Conservation (phyloP, 1,140 invertebrate species). For the Lasaia peninsularis region DNA sequence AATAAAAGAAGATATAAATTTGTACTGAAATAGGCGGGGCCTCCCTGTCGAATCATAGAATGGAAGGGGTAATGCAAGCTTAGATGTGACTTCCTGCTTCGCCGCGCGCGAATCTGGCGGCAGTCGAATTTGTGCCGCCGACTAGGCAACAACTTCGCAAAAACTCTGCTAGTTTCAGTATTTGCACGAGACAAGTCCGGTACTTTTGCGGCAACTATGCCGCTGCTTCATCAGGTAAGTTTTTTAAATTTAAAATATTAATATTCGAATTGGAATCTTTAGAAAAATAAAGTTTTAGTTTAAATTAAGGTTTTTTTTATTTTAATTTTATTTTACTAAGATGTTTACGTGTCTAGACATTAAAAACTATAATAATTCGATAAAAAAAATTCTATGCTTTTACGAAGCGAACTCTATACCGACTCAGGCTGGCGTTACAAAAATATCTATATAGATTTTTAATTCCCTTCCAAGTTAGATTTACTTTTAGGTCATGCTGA, state of each 20-base stretch:
- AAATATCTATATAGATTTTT: no score
- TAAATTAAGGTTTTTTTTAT: no score
- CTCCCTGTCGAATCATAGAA: conserved; percentile 13
- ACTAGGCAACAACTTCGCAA: conserved; percentile 30
- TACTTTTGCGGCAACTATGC: conserved; percentile 51
- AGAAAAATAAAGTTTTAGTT: no score
- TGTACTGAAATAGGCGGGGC: conserved; percentile 25
- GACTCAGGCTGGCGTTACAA: no score
- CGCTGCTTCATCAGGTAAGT: conserved; percentile 60
- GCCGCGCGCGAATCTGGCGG: conserved; percentile 27
- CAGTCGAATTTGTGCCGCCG: conserved; percentile 47
- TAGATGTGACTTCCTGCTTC: conserved; percentile 45
- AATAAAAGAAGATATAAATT: conserved; percentile 14
- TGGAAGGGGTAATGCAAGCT: conserved; percentile 31
- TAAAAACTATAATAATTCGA: no score
- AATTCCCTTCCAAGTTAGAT: no score
- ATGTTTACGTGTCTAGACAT: no score
- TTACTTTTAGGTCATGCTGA: no score
- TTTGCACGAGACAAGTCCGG: conserved; percentile 31
- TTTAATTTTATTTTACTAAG: no score
- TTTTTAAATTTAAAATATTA: conserved; percentile 19
- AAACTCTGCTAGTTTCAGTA: conserved; percentile 10
- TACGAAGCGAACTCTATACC: no score
- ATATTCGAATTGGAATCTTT: no score
- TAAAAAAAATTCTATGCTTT: no score